Evolutionary conservation across 1,140 invertebrate species (phyloP).

Genomic region (Plutomurus gul): DNA sequence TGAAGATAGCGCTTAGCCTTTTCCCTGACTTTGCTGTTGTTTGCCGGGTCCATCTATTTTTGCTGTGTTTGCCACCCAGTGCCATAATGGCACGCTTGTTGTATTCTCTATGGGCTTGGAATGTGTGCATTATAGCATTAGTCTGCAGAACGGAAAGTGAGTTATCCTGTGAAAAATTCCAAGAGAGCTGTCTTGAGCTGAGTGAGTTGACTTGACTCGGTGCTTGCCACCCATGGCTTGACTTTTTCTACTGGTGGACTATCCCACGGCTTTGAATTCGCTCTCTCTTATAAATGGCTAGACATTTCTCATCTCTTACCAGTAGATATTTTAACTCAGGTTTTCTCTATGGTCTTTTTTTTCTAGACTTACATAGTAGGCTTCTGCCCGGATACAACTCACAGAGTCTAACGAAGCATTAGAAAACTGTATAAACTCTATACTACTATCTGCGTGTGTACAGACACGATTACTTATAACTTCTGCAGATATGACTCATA

Average conservation of each 20-base stretch:
- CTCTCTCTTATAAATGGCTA: neutral
- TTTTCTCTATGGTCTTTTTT: neutral
- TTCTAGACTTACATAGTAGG: neutral
- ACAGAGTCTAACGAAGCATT: too few species aligned
- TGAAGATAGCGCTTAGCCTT: too few species aligned
- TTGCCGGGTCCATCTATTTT: neutral
- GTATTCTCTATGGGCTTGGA: neutral
- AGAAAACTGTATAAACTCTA: too few species aligned
- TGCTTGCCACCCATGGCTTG: neutral
- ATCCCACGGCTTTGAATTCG: neutral
- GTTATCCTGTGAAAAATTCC: constrained; percentile 14
- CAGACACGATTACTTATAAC: too few species aligned
- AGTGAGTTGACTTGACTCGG: constrained; percentile 3
- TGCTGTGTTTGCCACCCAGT: neutral
- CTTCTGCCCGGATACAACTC: too few species aligned
- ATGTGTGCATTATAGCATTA: neutral
- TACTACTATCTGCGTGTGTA: too few species aligned
- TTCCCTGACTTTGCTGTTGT: neutral
- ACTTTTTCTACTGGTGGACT: neutral
- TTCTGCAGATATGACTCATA: too few species aligned
- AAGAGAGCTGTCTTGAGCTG: neutral
- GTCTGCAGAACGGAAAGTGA: neutral
- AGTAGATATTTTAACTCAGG: constrained; percentile 18
- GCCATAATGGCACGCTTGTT: too few species aligned
- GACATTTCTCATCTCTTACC: constrained; percentile 10